Base-by-base conservation (phyloP, 2,888 invertebrate species). In the Temnothorax unifasciatus region DNA sequence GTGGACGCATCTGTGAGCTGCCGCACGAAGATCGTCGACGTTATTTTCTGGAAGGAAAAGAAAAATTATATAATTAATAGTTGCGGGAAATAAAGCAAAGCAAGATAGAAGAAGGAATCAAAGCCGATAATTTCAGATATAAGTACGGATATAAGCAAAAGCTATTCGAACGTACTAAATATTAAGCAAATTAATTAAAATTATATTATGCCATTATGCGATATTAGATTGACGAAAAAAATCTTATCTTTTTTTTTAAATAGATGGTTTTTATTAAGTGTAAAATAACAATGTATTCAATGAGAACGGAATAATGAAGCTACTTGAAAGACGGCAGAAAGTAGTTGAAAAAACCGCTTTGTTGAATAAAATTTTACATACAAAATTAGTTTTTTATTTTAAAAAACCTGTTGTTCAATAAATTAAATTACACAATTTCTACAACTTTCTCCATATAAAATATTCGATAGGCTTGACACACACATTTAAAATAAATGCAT, bases 1-100 rank as follows among this genome's bases (percentile, higher is more conserved):
- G 97, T 97, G 85, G 96, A 96, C 88, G 97, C 96, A 91, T 97
- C 97, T 91, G 97, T 96, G 88, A 97, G 95, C 89, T 96, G 96
- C 90, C 98, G 96, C 84, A 97, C 95, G 18, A 85, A 90, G 91
- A 97, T 95, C 71, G 96, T 95, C 83, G 96, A 96, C 89, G 96
- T 95, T 93, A 96, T 94, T 96, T 97, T 97, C 97, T 97, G 95
- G 4, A 95, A 95, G 5, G 11, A 41, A 15, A 3, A n/a, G n/a
- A 0, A 34, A 50, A 34, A 50, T 41, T 83, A 18, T n/a, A n/a
- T 34, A 34, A 57, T 59, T 18, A 79, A 73, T 21, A 18, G 4
- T 9, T 59, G 44, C 1, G 9, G 13, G 29, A 4, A 44, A 41
- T 44, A 59, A 25, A 0, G 2, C 13, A 34, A 34, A 34, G n/a